Percentiles rank a stretch among this genome's conserved stretches.
These are phyloP conservation scores for Patella pellucida DNA, from an alignment of 2,888 invertebrate genomes.

Conservation along the genomic window DNA sequence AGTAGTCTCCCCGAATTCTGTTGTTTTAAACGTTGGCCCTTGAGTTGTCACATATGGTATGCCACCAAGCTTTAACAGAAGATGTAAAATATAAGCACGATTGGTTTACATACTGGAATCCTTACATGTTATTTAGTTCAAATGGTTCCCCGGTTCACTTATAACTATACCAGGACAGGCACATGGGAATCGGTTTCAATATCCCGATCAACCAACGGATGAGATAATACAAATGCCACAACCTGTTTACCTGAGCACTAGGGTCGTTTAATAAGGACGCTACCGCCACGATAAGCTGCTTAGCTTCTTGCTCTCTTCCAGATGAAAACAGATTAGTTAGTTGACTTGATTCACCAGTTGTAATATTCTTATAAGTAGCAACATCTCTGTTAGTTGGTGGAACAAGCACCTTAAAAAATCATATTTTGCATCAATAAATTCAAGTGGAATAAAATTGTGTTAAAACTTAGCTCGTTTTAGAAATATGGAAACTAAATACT, in stretches of 20 bases:
- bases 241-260: conserved; percentile 3
- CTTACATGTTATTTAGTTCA: no score
- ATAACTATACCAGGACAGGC: no score
- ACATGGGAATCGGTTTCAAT: neutral
- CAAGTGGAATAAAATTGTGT: no score
- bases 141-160: no score
- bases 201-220: neutral
- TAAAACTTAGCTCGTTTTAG: no score
- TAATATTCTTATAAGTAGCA: conserved; percentile 35
- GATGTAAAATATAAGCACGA: no score
- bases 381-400: conserved; percentile 36
- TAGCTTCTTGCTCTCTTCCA: conserved; percentile 53
- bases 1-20: neutral
- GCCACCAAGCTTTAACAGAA: no score
- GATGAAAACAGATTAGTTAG: conserved; percentile 43
- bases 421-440: no score
- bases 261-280: conserved; percentile 49
- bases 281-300: conserved; percentile 52
- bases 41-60: no score
- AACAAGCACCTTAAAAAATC: conserved; percentile 36
- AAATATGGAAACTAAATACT: no score
- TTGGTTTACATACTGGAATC: no score
- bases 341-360: conserved; percentile 36
- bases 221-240: neutral
- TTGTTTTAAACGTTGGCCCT: no score